Base-by-base conservation (phyloP, 2,113 vertebrate species). In the Brachyistius frenatus region DNA sequence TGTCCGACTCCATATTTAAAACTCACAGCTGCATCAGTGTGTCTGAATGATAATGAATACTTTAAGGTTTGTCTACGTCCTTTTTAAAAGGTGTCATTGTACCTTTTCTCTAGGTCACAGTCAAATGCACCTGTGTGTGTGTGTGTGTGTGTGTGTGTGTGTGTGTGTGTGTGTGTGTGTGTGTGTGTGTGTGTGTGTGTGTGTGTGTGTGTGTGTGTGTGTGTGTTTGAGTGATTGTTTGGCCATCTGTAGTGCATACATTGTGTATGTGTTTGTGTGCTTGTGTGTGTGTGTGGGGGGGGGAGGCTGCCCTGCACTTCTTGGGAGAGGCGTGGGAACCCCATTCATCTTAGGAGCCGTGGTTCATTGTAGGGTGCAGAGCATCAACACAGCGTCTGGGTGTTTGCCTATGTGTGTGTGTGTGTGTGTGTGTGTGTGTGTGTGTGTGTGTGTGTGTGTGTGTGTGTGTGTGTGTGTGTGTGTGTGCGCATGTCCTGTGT, bases 281-380 rank as follows among this genome's bases (percentile, higher is more conserved):
- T 62, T 60, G 46, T 73, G 73, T 80, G 78, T 83, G 76, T 83
- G 69, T 74, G 55, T 60, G 75, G 81, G 83, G 89, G 85, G 88
- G 91, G 90, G 91, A 86, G 90, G 91, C 88, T 91, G 93, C 88
- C 92, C 92, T 93, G 85, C 87, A 68, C 92, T 93, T 85, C 89
- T 91, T 90, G 86, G 84, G 88, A 92, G 91, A 93, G 92, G 91
- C 93, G 93, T 95, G 93, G 94, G 94, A 95, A 95, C 93, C 91
- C 91, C 90, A 93, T 95, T 94, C 93, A 94, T 85, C 85, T 86
- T 64, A 76, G 81, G 81, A 92, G 87, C 84, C 86, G 85, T 87
- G 92, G 90, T 91, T 92, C 89, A 91, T 93, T 93, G 91, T 94
- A 91, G 92, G 92, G 92, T 91, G 92, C 91, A 92, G 89, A 84